Evolutionary conservation across 1,140 invertebrate genomes (phyloP).

Genomic region (Theocolax elegans): DNA sequence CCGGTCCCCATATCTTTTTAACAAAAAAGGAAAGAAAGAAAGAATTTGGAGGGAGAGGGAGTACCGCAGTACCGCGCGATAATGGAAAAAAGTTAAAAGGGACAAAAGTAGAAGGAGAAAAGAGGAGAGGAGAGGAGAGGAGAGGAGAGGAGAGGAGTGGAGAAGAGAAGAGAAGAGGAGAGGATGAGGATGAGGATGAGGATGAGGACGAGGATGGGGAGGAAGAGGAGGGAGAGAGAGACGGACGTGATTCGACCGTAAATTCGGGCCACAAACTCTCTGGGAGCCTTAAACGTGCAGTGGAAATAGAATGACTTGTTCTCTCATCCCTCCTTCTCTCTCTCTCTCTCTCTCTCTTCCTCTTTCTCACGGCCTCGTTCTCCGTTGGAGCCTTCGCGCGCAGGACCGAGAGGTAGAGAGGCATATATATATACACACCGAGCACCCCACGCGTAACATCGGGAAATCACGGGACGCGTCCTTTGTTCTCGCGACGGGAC

Average conservation of each 20-base stretch:
- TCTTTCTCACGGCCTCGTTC: not conserved
- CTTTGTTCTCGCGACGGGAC: slow-evolving; percentile 37
- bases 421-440: no score
- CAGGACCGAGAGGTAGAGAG: not conserved
- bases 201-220: not conserved
- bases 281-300: slow-evolving; percentile 40
- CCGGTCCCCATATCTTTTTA: not conserved
- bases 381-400: not conserved
- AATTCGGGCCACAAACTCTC: slow-evolving; percentile 39
- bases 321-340: not conserved
- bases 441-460: slow-evolving; percentile 26
- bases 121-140: not conserved
- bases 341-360: not conserved
- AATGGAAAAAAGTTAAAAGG: slow-evolving; percentile 39
- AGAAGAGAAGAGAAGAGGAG: not conserved
- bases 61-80: slow-evolving; percentile 9
- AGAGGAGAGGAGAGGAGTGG: not conserved
- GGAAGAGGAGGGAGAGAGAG: not conserved
- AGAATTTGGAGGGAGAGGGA: not conserved
- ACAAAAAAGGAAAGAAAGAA: not conserved
- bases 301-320: slow-evolving; percentile 43
- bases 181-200: slow-evolving; percentile 1
- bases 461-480: slow-evolving; percentile 33
- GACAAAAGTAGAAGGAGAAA: not conserved
- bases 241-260: slow-evolving; percentile 41